Conservation (phyloP, 2,113 vertebrate species). For the Prunella himalayana region DNA sequence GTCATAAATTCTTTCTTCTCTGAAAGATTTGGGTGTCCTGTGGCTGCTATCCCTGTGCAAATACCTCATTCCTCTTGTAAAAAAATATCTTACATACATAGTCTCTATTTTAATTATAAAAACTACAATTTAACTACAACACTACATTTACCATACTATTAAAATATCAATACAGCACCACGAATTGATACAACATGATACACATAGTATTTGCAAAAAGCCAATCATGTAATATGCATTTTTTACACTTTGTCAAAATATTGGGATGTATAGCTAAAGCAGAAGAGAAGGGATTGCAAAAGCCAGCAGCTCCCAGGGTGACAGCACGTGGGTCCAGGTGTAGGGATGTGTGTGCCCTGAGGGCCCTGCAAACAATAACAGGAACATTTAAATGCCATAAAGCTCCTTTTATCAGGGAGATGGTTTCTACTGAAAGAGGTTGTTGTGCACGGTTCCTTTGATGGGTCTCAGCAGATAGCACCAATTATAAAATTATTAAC, state of each 20-base stretch:
- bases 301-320: not conserved
- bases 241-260: not conserved
- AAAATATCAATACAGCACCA: too few relatives aligned
- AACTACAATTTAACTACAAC: too few relatives aligned
- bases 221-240: too few relatives aligned
- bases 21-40: too few relatives aligned
- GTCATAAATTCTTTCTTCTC: too few relatives aligned
- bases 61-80: too few relatives aligned
- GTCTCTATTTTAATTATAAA: too few relatives aligned
- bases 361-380: not conserved
- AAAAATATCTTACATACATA: too few relatives aligned
- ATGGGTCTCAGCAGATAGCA: constrained; percentile 19
- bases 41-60: too few relatives aligned
- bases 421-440: not conserved
- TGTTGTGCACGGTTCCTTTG: not conserved
- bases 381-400: not conserved
- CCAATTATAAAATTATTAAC: constrained; percentile 58
- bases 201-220: too few relatives aligned
- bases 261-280: not conserved
- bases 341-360: not conserved
- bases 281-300: not conserved
- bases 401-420: not conserved
- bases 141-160: too few relatives aligned
- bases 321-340: fast-evolving
- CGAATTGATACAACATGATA: too few relatives aligned